These are phyloP conservation scores for Keiferia lycopersicella DNA, from an alignment of 2,888 invertebrate genomes.

Conservation along the genomic window DNA sequence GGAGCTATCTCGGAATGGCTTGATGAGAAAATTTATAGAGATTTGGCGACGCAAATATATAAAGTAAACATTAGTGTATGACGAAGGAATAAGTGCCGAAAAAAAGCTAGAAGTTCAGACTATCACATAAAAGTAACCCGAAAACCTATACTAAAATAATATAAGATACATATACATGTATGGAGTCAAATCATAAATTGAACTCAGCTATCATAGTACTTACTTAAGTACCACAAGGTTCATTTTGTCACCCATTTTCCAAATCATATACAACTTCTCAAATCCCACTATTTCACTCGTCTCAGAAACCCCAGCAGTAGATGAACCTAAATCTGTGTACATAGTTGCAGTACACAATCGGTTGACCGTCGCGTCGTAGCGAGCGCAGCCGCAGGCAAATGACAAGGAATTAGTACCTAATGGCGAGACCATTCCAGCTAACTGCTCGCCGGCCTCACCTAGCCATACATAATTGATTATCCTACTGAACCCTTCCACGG, in stretches of 20 bases:
- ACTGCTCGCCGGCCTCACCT: constrained; percentile 71
- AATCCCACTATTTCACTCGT: constrained; percentile 17
- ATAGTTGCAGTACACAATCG: constrained; percentile 48
- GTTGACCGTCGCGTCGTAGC: constrained; percentile 64
- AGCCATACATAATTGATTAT: constrained; percentile 73
- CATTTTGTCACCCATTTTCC: neutral
- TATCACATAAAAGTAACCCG: too few relatives aligned
- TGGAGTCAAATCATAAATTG: too few relatives aligned
- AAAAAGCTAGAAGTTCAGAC: too few relatives aligned
- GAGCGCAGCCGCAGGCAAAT: constrained; percentile 74
- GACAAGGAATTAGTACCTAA: constrained; percentile 78
- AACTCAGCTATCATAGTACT: too few relatives aligned
- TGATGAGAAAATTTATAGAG: constrained; percentile 11
- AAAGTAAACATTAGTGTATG: neutral
- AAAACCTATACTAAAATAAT: too few relatives aligned
- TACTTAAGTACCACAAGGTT: too few relatives aligned
- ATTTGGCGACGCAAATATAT: neutral
- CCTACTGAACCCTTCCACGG: constrained; percentile 55
- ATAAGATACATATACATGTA: too few relatives aligned
- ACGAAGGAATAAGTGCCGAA: too few relatives aligned
- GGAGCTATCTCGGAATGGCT: constrained; percentile 23
- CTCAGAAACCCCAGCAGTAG: constrained; percentile 2
- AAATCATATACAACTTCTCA: neutral
- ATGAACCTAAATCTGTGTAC: constrained; percentile 38
- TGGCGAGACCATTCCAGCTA: constrained; percentile 77